These are phyloP conservation scores for Polyploca ridens DNA, from an alignment of 2,888 invertebrate species.

Conservation along the genomic window DNA sequence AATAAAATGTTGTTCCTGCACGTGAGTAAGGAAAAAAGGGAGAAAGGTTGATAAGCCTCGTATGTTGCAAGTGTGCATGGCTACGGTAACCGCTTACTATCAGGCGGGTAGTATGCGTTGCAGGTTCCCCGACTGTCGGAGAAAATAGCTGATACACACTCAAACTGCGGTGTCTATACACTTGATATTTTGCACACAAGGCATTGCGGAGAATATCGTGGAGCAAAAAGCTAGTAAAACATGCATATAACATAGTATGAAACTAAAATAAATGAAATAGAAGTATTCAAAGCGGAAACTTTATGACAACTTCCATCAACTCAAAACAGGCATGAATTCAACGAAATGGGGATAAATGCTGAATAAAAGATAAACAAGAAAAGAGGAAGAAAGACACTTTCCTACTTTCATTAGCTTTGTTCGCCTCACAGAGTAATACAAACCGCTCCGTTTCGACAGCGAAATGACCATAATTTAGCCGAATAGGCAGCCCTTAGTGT, in stretches of 20 bases:
- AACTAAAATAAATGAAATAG: not conserved
- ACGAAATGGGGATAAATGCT: conserved; percentile 3
- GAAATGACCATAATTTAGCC: conserved; percentile 24
- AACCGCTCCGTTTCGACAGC: conserved; percentile 20
- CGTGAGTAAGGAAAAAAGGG: too few relatives aligned
- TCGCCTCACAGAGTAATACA: conserved; percentile 19
- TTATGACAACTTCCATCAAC: conserved; percentile 1
- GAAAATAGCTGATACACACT: not conserved
- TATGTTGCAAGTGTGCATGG: too few relatives aligned
- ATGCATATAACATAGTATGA: not conserved
- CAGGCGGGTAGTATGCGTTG: too few relatives aligned
- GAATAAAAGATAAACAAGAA: conserved; percentile 12
- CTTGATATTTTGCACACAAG: too few relatives aligned
- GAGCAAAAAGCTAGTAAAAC: not conserved
- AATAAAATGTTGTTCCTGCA: too few relatives aligned
- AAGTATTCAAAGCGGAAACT: not conserved
- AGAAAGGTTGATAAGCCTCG: too few relatives aligned
- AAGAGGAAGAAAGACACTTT: conserved; percentile 11
- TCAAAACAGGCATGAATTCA: conserved; percentile 3
- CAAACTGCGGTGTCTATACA: too few relatives aligned
- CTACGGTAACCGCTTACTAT: too few relatives aligned
- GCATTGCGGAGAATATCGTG: too few relatives aligned
- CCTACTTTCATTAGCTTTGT: conserved; percentile 11
- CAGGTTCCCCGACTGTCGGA: too few relatives aligned
- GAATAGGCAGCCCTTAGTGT: conserved; percentile 26